Conservation (phyloP, 2,113 vertebrate genomes). For the Danio rerio region DNA sequence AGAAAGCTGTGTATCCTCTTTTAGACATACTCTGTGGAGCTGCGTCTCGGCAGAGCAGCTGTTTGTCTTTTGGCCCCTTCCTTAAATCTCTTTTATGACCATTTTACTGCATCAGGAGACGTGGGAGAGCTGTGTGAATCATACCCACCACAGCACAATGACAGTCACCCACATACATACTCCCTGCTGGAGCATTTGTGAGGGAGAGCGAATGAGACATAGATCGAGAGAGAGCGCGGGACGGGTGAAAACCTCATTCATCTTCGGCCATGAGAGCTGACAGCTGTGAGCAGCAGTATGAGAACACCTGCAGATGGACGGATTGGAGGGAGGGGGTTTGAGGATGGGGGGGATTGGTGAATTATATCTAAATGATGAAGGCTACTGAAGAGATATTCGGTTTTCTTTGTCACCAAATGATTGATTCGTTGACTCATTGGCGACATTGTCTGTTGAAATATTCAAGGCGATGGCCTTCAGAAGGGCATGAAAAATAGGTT, state of each 20-base stretch:
- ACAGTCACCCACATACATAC: constrained; percentile 26
- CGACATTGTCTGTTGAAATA: constrained; percentile 6
- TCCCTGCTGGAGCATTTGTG: constrained; percentile 23
- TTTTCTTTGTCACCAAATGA: constrained; percentile 18
- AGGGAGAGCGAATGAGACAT: constrained; percentile 8
- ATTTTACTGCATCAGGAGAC: constrained; percentile 14
- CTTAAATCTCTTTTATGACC: constrained; percentile 37
- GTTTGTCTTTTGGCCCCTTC: constrained; percentile 18
- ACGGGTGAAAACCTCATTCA: constrained; percentile 47
- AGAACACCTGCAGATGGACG: constrained; percentile 50
- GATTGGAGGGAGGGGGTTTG: not conserved
- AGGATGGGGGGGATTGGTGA: not conserved
- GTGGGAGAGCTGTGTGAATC: constrained; percentile 43
- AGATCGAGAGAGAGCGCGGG: constrained; percentile 30
- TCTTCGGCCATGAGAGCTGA: constrained; percentile 48
- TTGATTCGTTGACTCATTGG: not conserved
- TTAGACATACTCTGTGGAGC: constrained; percentile 3
- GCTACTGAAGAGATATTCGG: constrained; percentile 13
- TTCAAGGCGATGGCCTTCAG: not conserved
- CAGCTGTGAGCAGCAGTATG: constrained; percentile 51
- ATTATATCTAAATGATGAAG: constrained; percentile 23
- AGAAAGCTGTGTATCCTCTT: not conserved
- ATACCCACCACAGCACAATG: constrained; percentile 45
- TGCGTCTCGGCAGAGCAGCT: constrained; percentile 6
- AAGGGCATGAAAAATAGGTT: not conserved